Evolutionary conservation across 2,797 vertebrate species (phyloP).

Genomic region (Jordanella pulchra): DNA sequence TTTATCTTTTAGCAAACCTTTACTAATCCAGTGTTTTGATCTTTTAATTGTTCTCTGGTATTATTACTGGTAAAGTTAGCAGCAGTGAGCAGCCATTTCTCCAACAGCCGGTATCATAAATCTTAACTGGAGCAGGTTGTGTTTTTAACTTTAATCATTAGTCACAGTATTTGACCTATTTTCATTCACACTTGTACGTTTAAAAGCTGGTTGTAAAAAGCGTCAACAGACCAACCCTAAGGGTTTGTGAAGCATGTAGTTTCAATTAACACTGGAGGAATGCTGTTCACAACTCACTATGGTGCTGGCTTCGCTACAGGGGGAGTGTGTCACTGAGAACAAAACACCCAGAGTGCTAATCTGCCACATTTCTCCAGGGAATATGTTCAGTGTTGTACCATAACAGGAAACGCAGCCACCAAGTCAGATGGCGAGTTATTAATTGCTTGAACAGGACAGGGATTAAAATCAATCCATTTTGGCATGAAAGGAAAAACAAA

Average conservation of each 20-base stretch:
- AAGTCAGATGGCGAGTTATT: slow-evolving; percentile 20
- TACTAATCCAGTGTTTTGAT: too few relatives aligned
- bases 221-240: background rate
- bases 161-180: background rate
- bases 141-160: background rate
- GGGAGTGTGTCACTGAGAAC: slow-evolving; percentile 8
- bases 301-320: slow-evolving; percentile 21
- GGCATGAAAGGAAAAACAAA: slow-evolving; percentile 18
- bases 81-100: slow-evolving; percentile 3
- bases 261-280: background rate
- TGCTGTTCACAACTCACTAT: background rate
- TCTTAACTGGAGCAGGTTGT: background rate
- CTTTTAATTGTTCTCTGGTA: background rate
- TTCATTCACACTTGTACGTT: slow-evolving; percentile 23
- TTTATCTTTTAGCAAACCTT: background rate
- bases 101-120: background rate
- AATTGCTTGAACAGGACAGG: slow-evolving; percentile 26
- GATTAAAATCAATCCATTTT: slow-evolving; percentile 36
- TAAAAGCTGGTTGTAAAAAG: slow-evolving; percentile 25
- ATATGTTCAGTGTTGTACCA: background rate
- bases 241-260: slow-evolving; percentile 3
- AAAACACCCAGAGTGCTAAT: slow-evolving; percentile 11
- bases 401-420: slow-evolving; percentile 2
- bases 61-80: background rate
- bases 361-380: slow-evolving; percentile 3